These are phyloP conservation scores for Chaenocephalus aceratus DNA, from an alignment of 2,113 vertebrate species.

Conservation along the genomic window DNA sequence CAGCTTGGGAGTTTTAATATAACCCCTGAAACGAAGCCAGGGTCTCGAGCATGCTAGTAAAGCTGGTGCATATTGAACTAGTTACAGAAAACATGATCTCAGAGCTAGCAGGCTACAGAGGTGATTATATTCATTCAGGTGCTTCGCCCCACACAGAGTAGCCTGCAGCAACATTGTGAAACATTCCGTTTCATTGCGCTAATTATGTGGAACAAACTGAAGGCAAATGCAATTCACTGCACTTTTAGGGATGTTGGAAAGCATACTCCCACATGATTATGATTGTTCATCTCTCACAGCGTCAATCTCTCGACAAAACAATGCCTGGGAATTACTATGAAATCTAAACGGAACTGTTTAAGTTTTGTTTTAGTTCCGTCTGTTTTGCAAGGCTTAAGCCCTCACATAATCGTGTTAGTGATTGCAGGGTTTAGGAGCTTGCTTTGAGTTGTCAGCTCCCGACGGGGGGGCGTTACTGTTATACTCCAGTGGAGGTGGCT, in stretches of 20 bases:
- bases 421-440: conserved; percentile 53
- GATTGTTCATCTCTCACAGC: conserved; percentile 47
- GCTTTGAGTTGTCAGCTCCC: conserved; percentile 64
- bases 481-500: conserved; percentile 43
- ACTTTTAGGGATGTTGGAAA: conserved; percentile 54
- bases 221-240: conserved; percentile 60
- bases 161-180: conserved; percentile 51
- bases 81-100: conserved; percentile 65
- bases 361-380: conserved; percentile 27
- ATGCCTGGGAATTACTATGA: conserved; percentile 51
- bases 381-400: conserved; percentile 26
- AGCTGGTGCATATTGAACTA: conserved; percentile 64
- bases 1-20: conserved; percentile 49
- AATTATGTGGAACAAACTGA: conserved; percentile 63
- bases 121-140: conserved; percentile 55
- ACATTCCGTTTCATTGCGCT: conserved; percentile 42
- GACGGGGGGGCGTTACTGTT: conserved; percentile 49
- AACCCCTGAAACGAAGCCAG: conserved; percentile 36
- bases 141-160: conserved; percentile 59
- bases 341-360: conserved; percentile 28
- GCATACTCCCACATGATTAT: conserved; percentile 48
- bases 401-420: conserved; percentile 60
- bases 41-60: conserved; percentile 57
- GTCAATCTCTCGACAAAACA: conserved; percentile 40
- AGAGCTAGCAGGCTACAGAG: conserved; percentile 48